Percentiles rank a stretch among this genome's conserved stretches.
phyloP scores from a whole-genome alignment of 1,140 invertebrate species.

The Drosophila pallidifrons region DNA sequence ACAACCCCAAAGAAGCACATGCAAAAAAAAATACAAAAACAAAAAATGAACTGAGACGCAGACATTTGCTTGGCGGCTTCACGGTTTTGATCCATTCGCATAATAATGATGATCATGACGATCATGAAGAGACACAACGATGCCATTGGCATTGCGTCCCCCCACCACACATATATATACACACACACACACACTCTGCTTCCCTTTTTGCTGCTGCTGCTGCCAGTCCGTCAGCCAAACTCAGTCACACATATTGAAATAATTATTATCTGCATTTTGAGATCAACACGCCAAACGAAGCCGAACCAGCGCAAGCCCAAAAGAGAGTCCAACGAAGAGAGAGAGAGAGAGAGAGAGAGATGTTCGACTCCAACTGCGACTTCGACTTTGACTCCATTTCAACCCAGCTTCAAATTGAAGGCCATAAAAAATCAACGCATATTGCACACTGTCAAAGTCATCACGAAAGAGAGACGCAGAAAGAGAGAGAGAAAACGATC shows the following conservation, averaged over 20 bases:
- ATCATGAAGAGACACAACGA: slow-evolving; percentile 61
- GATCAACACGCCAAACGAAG: slow-evolving; percentile 73
- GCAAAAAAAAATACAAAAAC: slow-evolving; percentile 62
- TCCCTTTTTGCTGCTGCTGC: not conserved
- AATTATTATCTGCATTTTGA: slow-evolving; percentile 84
- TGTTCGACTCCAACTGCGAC: slow-evolving; percentile 19
- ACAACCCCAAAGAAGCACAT: slow-evolving; percentile 43
- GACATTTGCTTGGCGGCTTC: slow-evolving; percentile 64
- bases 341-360: not conserved
- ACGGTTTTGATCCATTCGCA: slow-evolving; percentile 79
- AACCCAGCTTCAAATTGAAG: slow-evolving; percentile 73
- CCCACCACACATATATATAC: not conserved
- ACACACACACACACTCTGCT: not conserved
- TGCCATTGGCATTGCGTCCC: slow-evolving; percentile 70
- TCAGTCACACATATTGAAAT: slow-evolving; percentile 84
- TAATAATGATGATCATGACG: slow-evolving; percentile 81
- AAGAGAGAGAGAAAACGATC: slow-evolving; percentile 8
- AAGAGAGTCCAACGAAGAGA: not conserved
- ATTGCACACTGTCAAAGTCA: slow-evolving; percentile 82
- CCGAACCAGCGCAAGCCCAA: slow-evolving; percentile 27
- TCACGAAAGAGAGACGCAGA: slow-evolving; percentile 2
- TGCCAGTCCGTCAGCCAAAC: slow-evolving; percentile 53
- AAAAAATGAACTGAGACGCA: slow-evolving; percentile 21
- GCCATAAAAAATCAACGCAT: slow-evolving; percentile 85
- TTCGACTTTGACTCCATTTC: slow-evolving; percentile 23